Evolutionary conservation across 1,140 invertebrate genomes (phyloP).

Genomic region (Mylabris phalerata): DNA sequence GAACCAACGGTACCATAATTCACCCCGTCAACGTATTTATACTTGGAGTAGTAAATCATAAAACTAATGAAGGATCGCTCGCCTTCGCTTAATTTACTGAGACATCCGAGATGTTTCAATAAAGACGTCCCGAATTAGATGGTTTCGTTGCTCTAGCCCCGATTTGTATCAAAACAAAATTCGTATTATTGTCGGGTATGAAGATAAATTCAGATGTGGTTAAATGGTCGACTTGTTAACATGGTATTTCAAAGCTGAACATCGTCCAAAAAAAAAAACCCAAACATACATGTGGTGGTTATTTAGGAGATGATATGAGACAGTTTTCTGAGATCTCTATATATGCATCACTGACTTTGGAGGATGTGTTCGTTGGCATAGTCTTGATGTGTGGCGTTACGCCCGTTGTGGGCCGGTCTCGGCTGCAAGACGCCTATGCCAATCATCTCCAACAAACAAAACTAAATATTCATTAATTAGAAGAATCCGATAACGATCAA

Average conservation of each 20-base stretch:
- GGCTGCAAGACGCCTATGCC: constrained; percentile 22
- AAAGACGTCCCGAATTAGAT: constrained; percentile 19
- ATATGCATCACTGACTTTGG: constrained; percentile 18
- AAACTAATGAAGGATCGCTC: constrained; percentile 26
- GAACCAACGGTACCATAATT: constrained; percentile 25
- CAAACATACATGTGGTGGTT: constrained; percentile 3
- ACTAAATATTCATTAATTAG: too few species aligned
- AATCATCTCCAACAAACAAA: not conserved
- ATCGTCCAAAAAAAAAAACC: not conserved
- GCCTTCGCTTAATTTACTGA: constrained; percentile 26
- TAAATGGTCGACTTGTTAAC: constrained; percentile 9
- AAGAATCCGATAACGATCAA: too few species aligned
- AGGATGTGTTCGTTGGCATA: constrained; percentile 17
- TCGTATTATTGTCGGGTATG: not conserved
- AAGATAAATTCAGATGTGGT: not conserved
- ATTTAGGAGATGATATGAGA: constrained; percentile 11
- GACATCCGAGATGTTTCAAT: constrained; percentile 30
- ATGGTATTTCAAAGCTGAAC: constrained; percentile 12
- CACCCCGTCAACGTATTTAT: constrained; percentile 23
- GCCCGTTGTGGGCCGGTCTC: constrained; percentile 20
- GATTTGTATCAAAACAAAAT: too few species aligned
- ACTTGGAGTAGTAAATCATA: constrained; percentile 27
- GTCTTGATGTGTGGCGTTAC: constrained; percentile 21
- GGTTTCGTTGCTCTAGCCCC: too few species aligned
- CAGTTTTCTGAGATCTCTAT: constrained; percentile 15